These are phyloP conservation scores for Larimichthys polyactis DNA, from an alignment of 2,113 vertebrate genomes.

Conservation along the genomic window DNA sequence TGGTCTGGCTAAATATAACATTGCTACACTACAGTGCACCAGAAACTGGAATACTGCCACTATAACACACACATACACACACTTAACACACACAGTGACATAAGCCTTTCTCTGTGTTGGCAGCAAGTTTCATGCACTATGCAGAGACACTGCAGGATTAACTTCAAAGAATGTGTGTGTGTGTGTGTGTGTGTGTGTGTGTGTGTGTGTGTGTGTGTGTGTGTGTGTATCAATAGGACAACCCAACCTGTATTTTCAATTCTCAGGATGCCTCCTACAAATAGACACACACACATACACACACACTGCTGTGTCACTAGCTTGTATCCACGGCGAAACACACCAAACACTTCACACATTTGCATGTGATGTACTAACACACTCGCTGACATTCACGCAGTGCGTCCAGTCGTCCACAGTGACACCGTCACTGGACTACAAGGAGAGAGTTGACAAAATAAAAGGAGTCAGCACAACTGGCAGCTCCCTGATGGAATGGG, in stretches of 20 bases:
- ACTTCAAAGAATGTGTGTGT: slow-evolving; percentile 16
- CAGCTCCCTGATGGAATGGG: slow-evolving; percentile 20
- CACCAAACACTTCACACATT: slow-evolving; percentile 29
- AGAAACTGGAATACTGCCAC: slow-evolving; percentile 7
- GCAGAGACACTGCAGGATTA: slow-evolving; percentile 43
- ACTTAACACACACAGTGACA: slow-evolving; percentile 23
- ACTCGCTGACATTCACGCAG: slow-evolving; percentile 48
- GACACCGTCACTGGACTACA: slow-evolving; percentile 17
- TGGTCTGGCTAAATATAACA: not conserved
- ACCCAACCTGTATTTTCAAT: not conserved
- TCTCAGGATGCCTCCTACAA: slow-evolving; percentile 31
- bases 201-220: not conserved
- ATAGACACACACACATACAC: not conserved
- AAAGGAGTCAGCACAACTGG: slow-evolving; percentile 53
- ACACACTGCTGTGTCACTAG: not conserved
- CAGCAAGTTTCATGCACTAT: slow-evolving; percentile 28
- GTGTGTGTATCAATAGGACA: slow-evolving; percentile 21
- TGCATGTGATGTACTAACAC: not conserved
- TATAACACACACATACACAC: slow-evolving; percentile 26
- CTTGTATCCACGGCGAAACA: not conserved
- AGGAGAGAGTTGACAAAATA: slow-evolving; percentile 50
- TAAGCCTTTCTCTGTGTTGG: slow-evolving; percentile 4
- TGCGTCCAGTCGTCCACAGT: slow-evolving; percentile 41
- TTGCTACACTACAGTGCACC: slow-evolving; percentile 5
- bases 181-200: not conserved